Percentiles rank a stretch among this genome's conserved stretches.
These are phyloP conservation scores for Montipora cactus DNA, from an alignment of 64 coral and sea anemone species.

Conservation along the genomic window DNA sequence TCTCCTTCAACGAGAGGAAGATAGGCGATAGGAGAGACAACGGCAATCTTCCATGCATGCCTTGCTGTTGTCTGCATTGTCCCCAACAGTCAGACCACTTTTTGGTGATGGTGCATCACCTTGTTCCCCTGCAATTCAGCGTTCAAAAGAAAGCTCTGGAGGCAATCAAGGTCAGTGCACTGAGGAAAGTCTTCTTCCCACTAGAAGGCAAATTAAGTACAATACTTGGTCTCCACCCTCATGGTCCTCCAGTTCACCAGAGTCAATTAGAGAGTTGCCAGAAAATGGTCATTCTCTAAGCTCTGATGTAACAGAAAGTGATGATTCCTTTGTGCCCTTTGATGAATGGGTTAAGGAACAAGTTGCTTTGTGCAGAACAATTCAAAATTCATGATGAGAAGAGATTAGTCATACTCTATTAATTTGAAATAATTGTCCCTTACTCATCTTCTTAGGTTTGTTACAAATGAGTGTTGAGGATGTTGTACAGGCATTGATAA, in stretches of 20 bases:
- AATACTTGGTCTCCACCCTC: not conserved
- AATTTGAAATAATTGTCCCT: not conserved
- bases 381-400: not conserved
- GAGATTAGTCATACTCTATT: no score
- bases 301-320: not conserved
- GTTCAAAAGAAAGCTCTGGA: no score
- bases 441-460: not conserved
- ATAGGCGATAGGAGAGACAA: no score
- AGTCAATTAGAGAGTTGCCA: not conserved
- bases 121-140: no score
- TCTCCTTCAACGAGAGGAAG: no score
- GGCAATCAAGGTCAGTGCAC: not conserved
- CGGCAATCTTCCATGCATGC: no score
- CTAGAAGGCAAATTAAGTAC: slow-evolving; percentile 1
- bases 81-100: no score
- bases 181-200: not conserved
- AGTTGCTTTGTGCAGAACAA: not conserved
- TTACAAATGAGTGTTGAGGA: slow-evolving; percentile 19
- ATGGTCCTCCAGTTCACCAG: not conserved
- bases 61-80: no score
- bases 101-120: no score
- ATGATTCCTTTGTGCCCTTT: not conserved
- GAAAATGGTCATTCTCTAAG: not conserved
- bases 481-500: not conserved
- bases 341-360: not conserved